Percentiles rank a stretch among this genome's conserved stretches.
Evolutionary conservation across 2,113 vertebrate genomes (phyloP).

Genomic region (Lynx canadensis): DNA sequence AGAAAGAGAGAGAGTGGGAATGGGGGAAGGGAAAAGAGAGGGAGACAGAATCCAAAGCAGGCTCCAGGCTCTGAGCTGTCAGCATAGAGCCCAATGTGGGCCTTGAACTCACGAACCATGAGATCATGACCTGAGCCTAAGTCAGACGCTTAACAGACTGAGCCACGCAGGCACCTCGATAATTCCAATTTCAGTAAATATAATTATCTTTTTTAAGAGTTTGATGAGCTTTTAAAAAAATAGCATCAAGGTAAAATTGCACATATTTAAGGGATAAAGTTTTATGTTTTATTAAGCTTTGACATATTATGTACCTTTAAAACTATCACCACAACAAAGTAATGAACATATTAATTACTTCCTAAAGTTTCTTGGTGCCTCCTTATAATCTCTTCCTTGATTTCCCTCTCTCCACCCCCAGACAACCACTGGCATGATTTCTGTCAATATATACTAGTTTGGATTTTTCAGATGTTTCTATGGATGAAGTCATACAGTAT

Average conservation of each 20-base stretch:
- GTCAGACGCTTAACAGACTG: no score
- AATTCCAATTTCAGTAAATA: neutral
- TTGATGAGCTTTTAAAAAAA: neutral
- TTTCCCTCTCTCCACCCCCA: neutral
- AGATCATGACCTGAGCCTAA: no score
- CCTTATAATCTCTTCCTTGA: rapidly evolving
- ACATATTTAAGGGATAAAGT: neutral
- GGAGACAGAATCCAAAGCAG: no score
- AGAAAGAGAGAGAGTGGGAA: no score
- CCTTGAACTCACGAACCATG: no score
- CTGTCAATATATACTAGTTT: neutral
- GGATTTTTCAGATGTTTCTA: neutral
- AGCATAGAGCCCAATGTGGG: no score
- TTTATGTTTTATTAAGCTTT: neutral
- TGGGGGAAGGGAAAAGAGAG: no score
- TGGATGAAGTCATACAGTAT: neutral
- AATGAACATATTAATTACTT: neutral
- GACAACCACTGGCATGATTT: neutral
- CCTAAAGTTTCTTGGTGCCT: neutral
- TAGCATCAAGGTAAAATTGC: neutral
- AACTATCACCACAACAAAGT: neutral
- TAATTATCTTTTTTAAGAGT: neutral
- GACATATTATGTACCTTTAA: neutral
- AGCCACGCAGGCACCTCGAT: no score
- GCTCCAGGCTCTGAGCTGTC: no score